Conservation (phyloP, 2,113 vertebrate species). For the Paramormyrops kingsleyae region DNA sequence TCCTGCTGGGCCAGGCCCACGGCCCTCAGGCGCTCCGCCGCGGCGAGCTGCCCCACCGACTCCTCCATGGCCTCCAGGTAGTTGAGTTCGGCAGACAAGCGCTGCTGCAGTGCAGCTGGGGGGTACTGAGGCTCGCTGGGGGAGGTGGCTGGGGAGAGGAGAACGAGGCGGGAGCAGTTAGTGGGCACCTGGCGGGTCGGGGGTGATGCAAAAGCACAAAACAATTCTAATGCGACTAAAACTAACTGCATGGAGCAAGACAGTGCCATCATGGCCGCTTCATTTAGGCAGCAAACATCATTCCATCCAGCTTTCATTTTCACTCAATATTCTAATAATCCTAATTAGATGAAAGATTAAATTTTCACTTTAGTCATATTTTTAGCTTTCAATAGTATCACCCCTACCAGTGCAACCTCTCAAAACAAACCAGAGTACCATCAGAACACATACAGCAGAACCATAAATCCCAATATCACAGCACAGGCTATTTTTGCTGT, state of each 20-base stretch:
- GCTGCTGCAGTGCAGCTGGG: conserved; percentile 79
- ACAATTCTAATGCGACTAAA: not conserved
- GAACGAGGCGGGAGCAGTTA: not conserved
- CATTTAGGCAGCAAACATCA: not conserved
- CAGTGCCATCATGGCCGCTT: not conserved
- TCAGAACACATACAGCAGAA: not conserved
- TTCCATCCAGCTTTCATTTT: not conserved
- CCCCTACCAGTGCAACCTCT: not conserved
- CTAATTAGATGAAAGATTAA: not conserved
- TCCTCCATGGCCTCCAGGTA: conserved; percentile 86
- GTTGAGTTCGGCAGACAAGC: conserved; percentile 77
- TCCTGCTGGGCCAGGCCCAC: conserved; percentile 89
- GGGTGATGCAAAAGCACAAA: not conserved
- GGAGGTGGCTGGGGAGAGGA: not conserved
- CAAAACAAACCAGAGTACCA: not conserved
- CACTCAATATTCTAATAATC: not conserved
- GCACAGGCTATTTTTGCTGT: not conserved
- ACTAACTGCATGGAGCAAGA: not conserved
- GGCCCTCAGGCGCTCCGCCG: conserved; percentile 74
- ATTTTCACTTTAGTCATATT: not conserved
- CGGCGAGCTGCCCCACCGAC: conserved; percentile 76
- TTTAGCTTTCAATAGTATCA: not conserved
- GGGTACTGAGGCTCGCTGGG: conserved; percentile 74
- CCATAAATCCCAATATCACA: not conserved
- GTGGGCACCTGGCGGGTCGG: not conserved